Evolutionary conservation across 2,113 vertebrate species (phyloP).

Genomic region (Apistogramma diplotaenia): DNA sequence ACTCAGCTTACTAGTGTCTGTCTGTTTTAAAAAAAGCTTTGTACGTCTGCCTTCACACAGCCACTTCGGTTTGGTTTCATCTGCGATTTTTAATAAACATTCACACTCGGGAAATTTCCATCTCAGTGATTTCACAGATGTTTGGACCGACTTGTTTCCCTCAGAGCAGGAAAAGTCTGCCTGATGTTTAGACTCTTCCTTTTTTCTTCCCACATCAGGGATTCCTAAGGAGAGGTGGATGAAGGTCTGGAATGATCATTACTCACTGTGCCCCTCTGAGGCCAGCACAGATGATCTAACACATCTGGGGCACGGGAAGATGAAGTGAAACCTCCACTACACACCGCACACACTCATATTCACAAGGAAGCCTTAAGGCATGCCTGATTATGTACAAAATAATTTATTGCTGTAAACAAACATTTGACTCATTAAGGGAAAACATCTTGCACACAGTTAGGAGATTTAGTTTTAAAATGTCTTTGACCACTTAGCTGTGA

Average conservation of each 20-base stretch:
- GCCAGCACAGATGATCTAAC: conserved; percentile 44
- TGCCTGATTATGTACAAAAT: conserved; percentile 50
- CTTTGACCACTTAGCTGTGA: conserved; percentile 2
- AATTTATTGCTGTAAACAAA: conserved; percentile 66
- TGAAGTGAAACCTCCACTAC: not conserved
- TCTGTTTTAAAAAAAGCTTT: not conserved
- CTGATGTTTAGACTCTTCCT: conserved; percentile 46
- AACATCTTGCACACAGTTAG: conserved; percentile 6
- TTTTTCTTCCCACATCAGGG: conserved; percentile 49
- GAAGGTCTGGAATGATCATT: conserved; percentile 69
- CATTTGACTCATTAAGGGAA: conserved; percentile 37
- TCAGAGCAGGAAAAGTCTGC: conserved; percentile 44
- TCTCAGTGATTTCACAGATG: conserved; percentile 66
- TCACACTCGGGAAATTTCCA: conserved; percentile 11
- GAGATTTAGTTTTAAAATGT: not conserved
- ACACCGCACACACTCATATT: not conserved
- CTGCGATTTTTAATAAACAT: conserved; percentile 48
- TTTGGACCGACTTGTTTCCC: conserved; percentile 45
- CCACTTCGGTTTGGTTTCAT: not conserved
- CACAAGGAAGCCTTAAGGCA: conserved; percentile 6
- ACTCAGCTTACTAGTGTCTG: not conserved
- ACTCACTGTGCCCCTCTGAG: conserved; percentile 36
- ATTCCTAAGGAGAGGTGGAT: conserved; percentile 44
- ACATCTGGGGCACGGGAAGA: conserved; percentile 30
- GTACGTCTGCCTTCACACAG: not conserved